These are phyloP conservation scores for Myoxocephalus aenaeus DNA, from an alignment of 2,797 vertebrate genomes.

Conservation along the genomic window DNA sequence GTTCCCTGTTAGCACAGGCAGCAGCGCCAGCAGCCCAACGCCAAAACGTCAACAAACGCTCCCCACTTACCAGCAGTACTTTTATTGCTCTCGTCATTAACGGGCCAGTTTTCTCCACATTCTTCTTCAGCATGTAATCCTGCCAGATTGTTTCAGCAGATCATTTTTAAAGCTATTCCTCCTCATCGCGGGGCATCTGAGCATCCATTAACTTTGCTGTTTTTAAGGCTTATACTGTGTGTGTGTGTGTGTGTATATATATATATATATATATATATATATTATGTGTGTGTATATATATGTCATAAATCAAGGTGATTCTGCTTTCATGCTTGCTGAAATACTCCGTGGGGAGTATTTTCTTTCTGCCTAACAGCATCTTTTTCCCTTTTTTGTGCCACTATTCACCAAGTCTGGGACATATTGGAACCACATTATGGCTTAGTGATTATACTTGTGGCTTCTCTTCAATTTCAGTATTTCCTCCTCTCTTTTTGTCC, in stretches of 20 bases:
- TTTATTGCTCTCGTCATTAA: constrained; percentile 47
- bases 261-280: no score
- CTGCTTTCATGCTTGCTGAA: constrained; percentile 24
- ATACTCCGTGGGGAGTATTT: constrained; percentile 30
- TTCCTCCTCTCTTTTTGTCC: constrained; percentile 30
- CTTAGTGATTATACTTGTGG: constrained; percentile 14
- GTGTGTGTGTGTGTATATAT: no score
- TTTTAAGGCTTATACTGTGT: constrained; percentile 7
- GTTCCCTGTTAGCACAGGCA: constrained; percentile 69
- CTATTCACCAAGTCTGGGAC: not conserved
- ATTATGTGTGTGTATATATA: not conserved
- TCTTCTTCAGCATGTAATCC: constrained; percentile 9
- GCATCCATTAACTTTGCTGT: not conserved
- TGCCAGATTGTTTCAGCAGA: not conserved
- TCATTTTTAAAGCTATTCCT: constrained; percentile 4
- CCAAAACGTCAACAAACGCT: constrained; percentile 69
- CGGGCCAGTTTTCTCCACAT: constrained; percentile 18
- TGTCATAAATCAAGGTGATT: not conserved
- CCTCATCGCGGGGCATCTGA: not conserved
- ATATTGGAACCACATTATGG: constrained; percentile 1
- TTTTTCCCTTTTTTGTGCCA: not conserved
- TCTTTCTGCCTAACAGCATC: not conserved
- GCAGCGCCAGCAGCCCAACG: constrained; percentile 57
- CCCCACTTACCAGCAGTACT: constrained; percentile 48
- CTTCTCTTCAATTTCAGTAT: constrained; percentile 10